phyloP scores from a whole-genome alignment of 2,113 vertebrate species.

The Misgurnus anguillicaudatus region DNA sequence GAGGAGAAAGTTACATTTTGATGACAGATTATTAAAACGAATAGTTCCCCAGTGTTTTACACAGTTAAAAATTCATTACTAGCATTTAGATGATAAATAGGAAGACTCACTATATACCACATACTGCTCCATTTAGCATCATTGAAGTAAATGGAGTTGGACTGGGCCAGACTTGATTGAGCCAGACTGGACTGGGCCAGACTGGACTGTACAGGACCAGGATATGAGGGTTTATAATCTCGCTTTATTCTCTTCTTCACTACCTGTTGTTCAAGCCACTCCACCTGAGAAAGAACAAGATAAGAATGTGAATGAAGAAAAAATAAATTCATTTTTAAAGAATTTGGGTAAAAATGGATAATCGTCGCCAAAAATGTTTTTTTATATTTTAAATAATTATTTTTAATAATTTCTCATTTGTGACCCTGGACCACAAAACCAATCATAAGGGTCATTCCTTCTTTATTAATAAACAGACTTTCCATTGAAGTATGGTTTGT shows the following conservation, averaged over 20 bases:
- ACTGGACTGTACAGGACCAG: constrained; percentile 74
- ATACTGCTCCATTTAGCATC: constrained; percentile 99
- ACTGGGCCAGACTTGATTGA: constrained; percentile 70
- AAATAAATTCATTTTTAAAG: too few species aligned
- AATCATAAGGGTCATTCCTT: too few species aligned
- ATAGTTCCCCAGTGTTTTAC: not conserved
- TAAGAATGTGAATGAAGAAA: constrained; percentile 16
- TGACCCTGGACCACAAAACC: too few species aligned
- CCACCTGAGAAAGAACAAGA: constrained; percentile 79
- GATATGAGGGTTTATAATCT: constrained; percentile 87
- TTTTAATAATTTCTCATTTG: too few species aligned
- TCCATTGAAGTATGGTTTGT: too few species aligned
- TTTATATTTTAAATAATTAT: too few species aligned
- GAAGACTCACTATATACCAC: constrained; percentile 97
- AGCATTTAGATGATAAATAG: not conserved
- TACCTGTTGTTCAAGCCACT: constrained; percentile 98
- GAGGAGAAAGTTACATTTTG: too few species aligned
- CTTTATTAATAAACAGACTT: too few species aligned
- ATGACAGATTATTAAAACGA: too few species aligned
- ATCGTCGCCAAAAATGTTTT: too few species aligned
- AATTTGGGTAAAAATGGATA: too few species aligned
- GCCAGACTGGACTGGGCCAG: constrained; percentile 72
- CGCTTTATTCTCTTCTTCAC: constrained; percentile 94
- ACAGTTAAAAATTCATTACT: not conserved
- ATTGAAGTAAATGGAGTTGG: constrained; percentile 85